Evolutionary conservation across 2,797 vertebrate species (phyloP), one percentile per base, ranked within the genome.

Genomic region (Alfaro cultratus): DNA sequence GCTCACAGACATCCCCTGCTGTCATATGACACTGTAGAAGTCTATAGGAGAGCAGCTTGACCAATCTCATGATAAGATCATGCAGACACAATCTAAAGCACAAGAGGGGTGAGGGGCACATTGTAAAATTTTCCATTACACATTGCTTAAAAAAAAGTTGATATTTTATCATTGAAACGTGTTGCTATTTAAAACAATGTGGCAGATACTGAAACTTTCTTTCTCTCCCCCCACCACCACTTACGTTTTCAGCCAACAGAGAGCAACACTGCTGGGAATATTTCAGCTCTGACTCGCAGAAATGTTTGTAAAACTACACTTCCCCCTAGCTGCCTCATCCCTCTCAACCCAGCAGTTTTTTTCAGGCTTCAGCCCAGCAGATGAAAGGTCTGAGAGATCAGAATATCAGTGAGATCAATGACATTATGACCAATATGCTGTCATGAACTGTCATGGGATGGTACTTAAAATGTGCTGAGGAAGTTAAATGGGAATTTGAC

Each of bases 301-400:
- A 26, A 78, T 29, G 72, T 80, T 80, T 71, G 76, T 43, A 41
- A 31, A 45, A 64, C 74, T 15, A 49, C 74, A 79, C 67, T 73
- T 73, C 81, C 83, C 77, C 51, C 68, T 53, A 43, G 53, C 76
- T 57, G 76, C 64, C 75, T 70, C 34, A 18, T 51, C 67, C 23
- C 46, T 23, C 12, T 76, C 21, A 45, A 21, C 51, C 15, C 3
- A 18, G 73, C 81, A 46, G 4, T 26, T 45, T 64, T 75, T 73
- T 45, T 64, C 73, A 80, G 23, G 29, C 75, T 73, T 41, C 5
- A 55, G 49, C 43, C 26, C 23, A 13, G 1, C 57, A 15, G 10
- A 15, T 36, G 36, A 36, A 34, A 21, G 34, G 34, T 31, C 34
- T 67, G 62, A 70, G 9, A 68, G 39, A 45, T 45, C 67, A n/a